Evolutionary conservation across 1,140 invertebrate genomes (phyloP).

Genomic region (Neotoxoptera formosana): DNA sequence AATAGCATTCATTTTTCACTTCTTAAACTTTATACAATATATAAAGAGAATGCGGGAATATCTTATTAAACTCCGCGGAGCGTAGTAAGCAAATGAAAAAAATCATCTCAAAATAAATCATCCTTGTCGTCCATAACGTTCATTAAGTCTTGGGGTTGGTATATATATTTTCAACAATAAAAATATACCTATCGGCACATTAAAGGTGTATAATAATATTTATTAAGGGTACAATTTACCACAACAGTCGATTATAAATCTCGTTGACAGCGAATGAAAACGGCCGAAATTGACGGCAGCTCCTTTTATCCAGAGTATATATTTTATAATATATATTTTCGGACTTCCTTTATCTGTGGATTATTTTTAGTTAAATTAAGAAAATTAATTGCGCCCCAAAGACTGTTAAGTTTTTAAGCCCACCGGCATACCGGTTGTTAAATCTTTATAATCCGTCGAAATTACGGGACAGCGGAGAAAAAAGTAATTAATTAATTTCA

Average conservation of each 20-base stretch:
- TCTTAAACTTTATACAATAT: slow-evolving; percentile 13
- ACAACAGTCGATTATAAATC: not conserved
- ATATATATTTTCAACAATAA: slow-evolving; percentile 11
- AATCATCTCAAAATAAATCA: slow-evolving; percentile 30
- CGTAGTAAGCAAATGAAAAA: slow-evolving; percentile 9
- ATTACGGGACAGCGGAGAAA: not conserved
- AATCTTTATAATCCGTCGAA: slow-evolving; percentile 52
- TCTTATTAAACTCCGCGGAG: not conserved
- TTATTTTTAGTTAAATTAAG: slow-evolving; percentile 42
- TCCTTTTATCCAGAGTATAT: not conserved
- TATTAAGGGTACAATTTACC: not conserved
- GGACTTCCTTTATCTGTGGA: slow-evolving; percentile 11
- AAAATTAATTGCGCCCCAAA: slow-evolving; percentile 49
- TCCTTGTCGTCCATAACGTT: slow-evolving; percentile 33
- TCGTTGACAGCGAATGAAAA: not conserved
- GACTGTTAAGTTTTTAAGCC: slow-evolving; percentile 50
- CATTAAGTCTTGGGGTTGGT: not conserved
- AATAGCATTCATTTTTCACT: not conserved
- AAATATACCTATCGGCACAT: slow-evolving; percentile 22
- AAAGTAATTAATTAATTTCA: slow-evolving; percentile 52
- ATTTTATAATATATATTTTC: slow-evolving; percentile 10
- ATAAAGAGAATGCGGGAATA: not conserved
- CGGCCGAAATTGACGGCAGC: not conserved
- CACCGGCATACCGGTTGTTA: slow-evolving; percentile 28
- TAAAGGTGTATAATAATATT: slow-evolving; percentile 28